Evolutionary conservation across 2,888 invertebrate genomes (phyloP).

Genomic region (Horisme vitalbata): DNA sequence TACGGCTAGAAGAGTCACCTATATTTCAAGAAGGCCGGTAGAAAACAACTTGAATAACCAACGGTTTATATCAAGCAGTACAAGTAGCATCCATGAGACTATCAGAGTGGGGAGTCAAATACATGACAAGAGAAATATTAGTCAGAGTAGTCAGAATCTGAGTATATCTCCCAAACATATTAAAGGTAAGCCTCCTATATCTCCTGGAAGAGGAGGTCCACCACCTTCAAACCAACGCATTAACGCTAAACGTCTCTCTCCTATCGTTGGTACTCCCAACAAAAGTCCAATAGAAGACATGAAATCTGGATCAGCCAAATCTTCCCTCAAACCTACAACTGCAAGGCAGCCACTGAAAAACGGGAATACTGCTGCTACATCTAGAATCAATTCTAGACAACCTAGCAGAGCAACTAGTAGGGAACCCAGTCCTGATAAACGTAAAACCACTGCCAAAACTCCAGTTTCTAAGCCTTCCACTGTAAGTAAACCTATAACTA

Average conservation of each 20-base stretch:
- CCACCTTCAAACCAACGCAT: slow-evolving; percentile 73
- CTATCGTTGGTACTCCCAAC: slow-evolving; percentile 77
- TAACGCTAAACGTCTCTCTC: slow-evolving; percentile 74
- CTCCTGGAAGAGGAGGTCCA: slow-evolving; percentile 72
- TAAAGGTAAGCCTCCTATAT: slow-evolving; percentile 76
- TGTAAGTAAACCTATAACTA: slow-evolving; percentile 51
- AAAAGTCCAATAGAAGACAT: slow-evolving; percentile 72
- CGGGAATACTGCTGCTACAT: slow-evolving; percentile 63
- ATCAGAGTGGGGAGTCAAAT: slow-evolving; percentile 67
- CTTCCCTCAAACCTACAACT: slow-evolving; percentile 47
- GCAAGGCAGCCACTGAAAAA: slow-evolving; percentile 61
- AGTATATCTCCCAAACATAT: slow-evolving; percentile 62
- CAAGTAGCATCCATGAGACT: slow-evolving; percentile 75
- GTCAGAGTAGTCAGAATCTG: slow-evolving; percentile 71
- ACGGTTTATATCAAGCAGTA: slow-evolving; percentile 73
- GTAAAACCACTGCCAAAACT: slow-evolving; percentile 47
- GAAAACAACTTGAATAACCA: slow-evolving; percentile 62
- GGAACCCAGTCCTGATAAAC: slow-evolving; percentile 73
- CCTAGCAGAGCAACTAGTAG: slow-evolving; percentile 67
- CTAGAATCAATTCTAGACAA: slow-evolving; percentile 73
- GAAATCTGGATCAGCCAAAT: slow-evolving; percentile 48
- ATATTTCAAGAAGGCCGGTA: slow-evolving; percentile 46
- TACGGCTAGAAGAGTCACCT: slow-evolving; percentile 40
- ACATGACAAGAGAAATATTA: slow-evolving; percentile 65
- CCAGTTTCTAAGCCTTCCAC: slow-evolving; percentile 44